Conservation (phyloP, 2,797 vertebrate genomes). For the Lacerta viridis region DNA sequence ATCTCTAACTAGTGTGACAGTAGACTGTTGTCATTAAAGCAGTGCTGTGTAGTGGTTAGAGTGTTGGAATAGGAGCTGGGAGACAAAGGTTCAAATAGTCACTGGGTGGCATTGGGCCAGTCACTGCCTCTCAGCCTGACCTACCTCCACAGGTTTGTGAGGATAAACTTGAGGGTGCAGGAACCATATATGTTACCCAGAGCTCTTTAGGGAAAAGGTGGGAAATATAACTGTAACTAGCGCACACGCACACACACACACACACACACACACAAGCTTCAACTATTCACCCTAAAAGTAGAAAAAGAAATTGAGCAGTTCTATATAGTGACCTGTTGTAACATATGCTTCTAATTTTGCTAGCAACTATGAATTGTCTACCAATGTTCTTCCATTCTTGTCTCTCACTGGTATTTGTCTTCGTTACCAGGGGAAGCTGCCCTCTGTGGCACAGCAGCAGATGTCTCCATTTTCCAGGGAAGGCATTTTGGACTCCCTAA, state of each 20-base stretch:
- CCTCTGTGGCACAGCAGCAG: slow-evolving; percentile 84
- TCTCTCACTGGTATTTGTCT: slow-evolving; percentile 80
- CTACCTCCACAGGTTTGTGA: too few relatives aligned
- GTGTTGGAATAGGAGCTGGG: too few relatives aligned
- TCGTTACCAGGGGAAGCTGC: slow-evolving; percentile 85
- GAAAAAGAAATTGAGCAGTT: background rate
- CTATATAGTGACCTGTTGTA: background rate
- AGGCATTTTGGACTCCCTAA: slow-evolving; percentile 91
- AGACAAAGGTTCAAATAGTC: too few relatives aligned
- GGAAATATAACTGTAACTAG: too few relatives aligned
- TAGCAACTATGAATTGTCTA: slow-evolving; percentile 64
- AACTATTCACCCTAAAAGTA: background rate
- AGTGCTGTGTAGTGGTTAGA: background rate
- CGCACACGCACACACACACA: too few relatives aligned
- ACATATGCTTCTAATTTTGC: slow-evolving; percentile 25
- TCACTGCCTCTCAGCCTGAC: too few relatives aligned
- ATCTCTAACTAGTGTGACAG: too few relatives aligned
- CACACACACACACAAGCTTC: background rate
- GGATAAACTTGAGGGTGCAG: too few relatives aligned
- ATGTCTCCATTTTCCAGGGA: slow-evolving; percentile 89
- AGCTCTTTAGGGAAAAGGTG: too few relatives aligned
- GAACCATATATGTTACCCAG: too few relatives aligned
- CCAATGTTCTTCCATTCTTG: slow-evolving; percentile 81
- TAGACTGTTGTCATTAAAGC: background rate
- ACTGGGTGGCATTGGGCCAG: too few relatives aligned